phyloP scores from a whole-genome alignment of 1,140 invertebrate genomes.

The Trachymyrmex septentrionalis region DNA sequence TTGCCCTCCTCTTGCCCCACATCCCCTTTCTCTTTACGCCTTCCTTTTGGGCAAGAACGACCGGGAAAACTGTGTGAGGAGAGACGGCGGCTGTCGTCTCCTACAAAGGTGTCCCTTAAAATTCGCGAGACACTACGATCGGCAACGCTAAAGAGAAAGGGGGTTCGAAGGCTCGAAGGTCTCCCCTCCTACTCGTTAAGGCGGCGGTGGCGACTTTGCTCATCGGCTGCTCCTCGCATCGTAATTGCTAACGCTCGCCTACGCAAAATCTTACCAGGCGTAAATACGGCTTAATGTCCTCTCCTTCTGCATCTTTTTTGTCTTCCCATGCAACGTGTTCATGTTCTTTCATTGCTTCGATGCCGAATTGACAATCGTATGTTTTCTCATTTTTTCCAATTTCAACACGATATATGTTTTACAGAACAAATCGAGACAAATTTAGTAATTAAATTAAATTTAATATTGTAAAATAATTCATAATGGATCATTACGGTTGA shows the following conservation, averaged over 20 bases:
- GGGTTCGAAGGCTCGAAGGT: not conserved
- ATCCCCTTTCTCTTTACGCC: slow-evolving; percentile 18
- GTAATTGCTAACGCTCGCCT: slow-evolving; percentile 75
- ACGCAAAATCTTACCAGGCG: slow-evolving; percentile 74
- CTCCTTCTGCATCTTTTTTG: not conserved
- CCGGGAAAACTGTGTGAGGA: slow-evolving; percentile 67
- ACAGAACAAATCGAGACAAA: not conserved
- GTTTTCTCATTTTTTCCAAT: slow-evolving; percentile 12
- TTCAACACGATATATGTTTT: not conserved
- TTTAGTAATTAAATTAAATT: too few species aligned
- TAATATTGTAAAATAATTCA: not conserved
- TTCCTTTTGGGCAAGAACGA: slow-evolving; percentile 54
- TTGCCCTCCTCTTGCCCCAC: slow-evolving; percentile 5
- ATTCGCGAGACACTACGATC: slow-evolving; percentile 76
- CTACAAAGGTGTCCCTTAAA: slow-evolving; percentile 75
- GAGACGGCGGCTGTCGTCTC: slow-evolving; percentile 66
- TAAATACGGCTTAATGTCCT: slow-evolving; percentile 75
- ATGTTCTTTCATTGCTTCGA: slow-evolving; percentile 10
- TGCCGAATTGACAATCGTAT: not conserved
- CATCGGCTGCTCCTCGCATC: slow-evolving; percentile 68
- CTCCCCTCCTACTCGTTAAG: slow-evolving; percentile 67
- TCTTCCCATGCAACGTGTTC: not conserved
- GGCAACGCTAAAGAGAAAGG: slow-evolving; percentile 60
- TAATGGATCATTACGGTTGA: not conserved
- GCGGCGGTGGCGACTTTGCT: slow-evolving; percentile 59